Conservation (phyloP, 2,113 vertebrate genomes). For the Toxostoma redivivum region DNA sequence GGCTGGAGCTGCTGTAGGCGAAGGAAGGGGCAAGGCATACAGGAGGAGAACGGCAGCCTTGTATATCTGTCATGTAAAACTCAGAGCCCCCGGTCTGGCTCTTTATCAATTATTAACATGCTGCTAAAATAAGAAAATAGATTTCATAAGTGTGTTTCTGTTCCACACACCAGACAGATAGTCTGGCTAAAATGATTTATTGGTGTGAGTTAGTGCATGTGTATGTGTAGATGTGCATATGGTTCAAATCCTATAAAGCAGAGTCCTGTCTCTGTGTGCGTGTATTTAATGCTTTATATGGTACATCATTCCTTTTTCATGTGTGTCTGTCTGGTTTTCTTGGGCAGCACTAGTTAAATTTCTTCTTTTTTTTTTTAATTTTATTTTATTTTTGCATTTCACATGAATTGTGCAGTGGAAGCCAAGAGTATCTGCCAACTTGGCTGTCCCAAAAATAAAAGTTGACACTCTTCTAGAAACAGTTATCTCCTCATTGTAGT, state of each 20-base stretch:
- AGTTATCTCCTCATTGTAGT: constrained; percentile 37
- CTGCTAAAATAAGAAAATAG: constrained; percentile 47
- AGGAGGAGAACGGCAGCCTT: neutral
- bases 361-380: neutral
- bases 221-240: neutral
- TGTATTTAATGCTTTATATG: constrained; percentile 23
- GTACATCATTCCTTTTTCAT: constrained; percentile 32
- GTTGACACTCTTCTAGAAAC: constrained; percentile 29
- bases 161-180: constrained; percentile 41
- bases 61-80: constrained; percentile 16
- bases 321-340: constrained; percentile 51
- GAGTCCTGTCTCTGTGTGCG: neutral
- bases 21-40: neutral
- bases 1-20: neutral
- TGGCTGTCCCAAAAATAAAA: constrained; percentile 56
- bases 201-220: neutral
- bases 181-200: constrained; percentile 31
- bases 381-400: neutral
- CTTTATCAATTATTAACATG: constrained; percentile 44
- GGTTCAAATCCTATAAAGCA: constrained; percentile 24
- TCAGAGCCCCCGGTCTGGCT: neutral
- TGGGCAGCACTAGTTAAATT: neutral
- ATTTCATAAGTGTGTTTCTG: constrained; percentile 45
- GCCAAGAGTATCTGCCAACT: constrained; percentile 26
- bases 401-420: neutral